These are phyloP conservation scores for Myopa testacea DNA, from an alignment of 2,888 invertebrate genomes.

Conservation along the genomic window DNA sequence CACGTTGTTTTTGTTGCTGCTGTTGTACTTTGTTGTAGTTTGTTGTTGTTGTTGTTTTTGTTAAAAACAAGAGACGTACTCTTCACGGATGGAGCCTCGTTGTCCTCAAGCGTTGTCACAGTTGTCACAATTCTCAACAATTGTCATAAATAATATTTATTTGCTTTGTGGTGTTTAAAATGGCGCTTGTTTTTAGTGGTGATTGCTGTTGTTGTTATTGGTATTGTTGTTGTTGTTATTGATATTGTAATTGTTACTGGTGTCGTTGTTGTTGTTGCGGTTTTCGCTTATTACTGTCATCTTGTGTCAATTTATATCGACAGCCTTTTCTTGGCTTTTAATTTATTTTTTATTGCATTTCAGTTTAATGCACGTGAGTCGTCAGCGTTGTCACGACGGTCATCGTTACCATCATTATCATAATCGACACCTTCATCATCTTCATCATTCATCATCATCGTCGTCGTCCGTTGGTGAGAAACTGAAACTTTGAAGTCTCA, in stretches of 20 bases:
- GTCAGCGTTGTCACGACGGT: background rate
- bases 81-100: too few species aligned
- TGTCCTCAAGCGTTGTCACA: background rate
- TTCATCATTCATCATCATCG: background rate
- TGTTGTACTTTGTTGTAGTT: background rate
- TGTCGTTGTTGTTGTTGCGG: slow-evolving; percentile 24
- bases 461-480: slow-evolving; percentile 4
- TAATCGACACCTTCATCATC: background rate
- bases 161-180: slow-evolving; percentile 3
- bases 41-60: background rate
- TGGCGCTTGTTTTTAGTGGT: slow-evolving; percentile 1
- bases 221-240: slow-evolving; percentile 17
- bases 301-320: slow-evolving; percentile 30
- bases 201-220: slow-evolving; percentile 2
- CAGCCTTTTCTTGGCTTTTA: slow-evolving; percentile 16
- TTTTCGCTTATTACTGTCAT: slow-evolving; percentile 13
- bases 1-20: background rate
- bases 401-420: background rate
- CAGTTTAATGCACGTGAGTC: slow-evolving; percentile 30
- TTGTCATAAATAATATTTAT: slow-evolving; percentile 30
- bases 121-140: slow-evolving; percentile 14
- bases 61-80: background rate
- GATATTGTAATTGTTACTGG: slow-evolving; percentile 18
- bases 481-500: background rate
- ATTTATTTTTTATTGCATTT: slow-evolving; percentile 18